Evolutionary conservation across 1,140 invertebrate genomes (phyloP), one percentile per base, ranked within the genome.

Genomic region (Drosophila insularis): DNA sequence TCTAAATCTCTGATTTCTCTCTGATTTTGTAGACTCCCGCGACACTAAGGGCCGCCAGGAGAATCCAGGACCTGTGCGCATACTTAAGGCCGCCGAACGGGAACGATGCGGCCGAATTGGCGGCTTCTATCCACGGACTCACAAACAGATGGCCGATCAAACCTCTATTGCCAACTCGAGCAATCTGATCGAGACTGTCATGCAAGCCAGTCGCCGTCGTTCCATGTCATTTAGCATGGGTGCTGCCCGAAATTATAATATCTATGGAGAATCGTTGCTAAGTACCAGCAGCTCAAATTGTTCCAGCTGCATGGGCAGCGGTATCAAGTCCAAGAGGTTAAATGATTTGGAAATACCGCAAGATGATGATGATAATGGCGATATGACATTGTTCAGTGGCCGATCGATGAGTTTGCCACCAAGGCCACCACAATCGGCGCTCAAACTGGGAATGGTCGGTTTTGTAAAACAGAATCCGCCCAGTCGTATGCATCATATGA

Each of bases 391-490:
- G 8, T 56, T 35, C 8, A 19, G 19, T 43, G 71, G 55, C 4
- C 71, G 81, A 0, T 86, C 81, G 8, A 43, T 72, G 37, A 86
- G 82, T 21, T 6, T 78, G 53, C 81, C 81, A 7, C 64, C 78
- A 11, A 63, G 50, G 53, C 58, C 39, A 19, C 11, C 17, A 55
- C 35, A 14, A 23, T 50, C 10, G 21, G 56, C 14, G 8, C 19
- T 50, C 2, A 50, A 50, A 50, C 43, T 50, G 7, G 43, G 43
- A 11, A 11, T 50, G 43, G 2, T 46, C 17, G 17, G 43, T 21
- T 8, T 46, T 17, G 8, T 17, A 2, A 46, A 46, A 17, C 55
- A 76, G 35, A 61, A 60, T 13, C 37, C 73, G 21, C 65, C 74
- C 1, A 50, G 74, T 19, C 61, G 56, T 17, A 21, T 46, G 31